Evolutionary conservation across 2,113 vertebrate species (phyloP), one percentile per base, ranked within the genome.

Genomic region (Trichechus manatus): DNA sequence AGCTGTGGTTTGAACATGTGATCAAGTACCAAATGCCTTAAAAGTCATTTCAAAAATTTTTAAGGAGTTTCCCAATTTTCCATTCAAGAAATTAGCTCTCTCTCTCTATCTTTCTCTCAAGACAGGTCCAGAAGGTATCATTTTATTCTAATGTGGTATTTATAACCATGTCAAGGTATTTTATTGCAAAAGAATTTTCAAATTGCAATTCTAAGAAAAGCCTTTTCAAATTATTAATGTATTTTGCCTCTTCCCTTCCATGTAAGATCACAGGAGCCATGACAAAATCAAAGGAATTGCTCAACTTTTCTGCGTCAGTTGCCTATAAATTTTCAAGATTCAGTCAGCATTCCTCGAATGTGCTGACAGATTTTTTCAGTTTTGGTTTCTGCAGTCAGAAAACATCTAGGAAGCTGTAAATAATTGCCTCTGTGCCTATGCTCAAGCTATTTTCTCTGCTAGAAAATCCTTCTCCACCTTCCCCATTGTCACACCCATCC

Each of bases 301-400:
- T 96, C 84, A 93, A 42, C 93, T 74, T 47, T 96, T 36, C n/a
- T 83, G 14, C 94, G 79, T 82, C 81, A 74, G 70, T 93, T 89
- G 94, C 77, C 87, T 95, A 44, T 92, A 97, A 85, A 94, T 95
- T 97, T 96, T 93, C 80, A 94, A 61, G 83, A 93, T 81, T 94
- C 87, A 90, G 82, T 88, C 33, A 80, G 87, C 66, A 72, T 36
- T 79, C 75, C 22, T 81, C 0, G 17, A 83, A 93, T 70, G 93
- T 97, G 94, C 66, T 96, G 95, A 97, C 97, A 97, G 83, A 87
- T 82, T 94, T 74, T 97, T 83, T 91, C 3, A 97, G 83, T 53
- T 97, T 97, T 87, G 93, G 95, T 96, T 96, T 97, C 91, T 97
- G 96, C 9, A 93, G 95, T 96, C 96, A 94, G 96, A 84, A 97